Percentiles rank a stretch among this genome's conserved stretches.
Evolutionary conservation across 2,797 vertebrate species (phyloP).

Genomic region (Emydoidea blandingii): DNA sequence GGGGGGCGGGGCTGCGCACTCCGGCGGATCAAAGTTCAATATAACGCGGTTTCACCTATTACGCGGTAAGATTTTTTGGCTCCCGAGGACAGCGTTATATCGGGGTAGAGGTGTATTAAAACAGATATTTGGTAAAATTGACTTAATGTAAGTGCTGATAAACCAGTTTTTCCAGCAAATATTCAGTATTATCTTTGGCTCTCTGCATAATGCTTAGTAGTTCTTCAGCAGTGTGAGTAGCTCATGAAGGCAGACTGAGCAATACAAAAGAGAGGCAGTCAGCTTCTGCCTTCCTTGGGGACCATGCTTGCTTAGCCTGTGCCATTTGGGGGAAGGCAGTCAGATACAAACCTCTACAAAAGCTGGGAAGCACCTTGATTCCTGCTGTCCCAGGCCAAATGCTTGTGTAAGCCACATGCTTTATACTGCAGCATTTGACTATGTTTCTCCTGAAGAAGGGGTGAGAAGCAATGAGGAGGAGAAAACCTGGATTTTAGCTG

Average conservation of each 20-base stretch:
- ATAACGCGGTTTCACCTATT: no score
- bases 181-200: background rate
- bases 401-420: no score
- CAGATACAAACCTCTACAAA: background rate
- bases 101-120: background rate
- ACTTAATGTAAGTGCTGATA: slow-evolving; percentile 4
- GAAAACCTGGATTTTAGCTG: no score
- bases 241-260: background rate
- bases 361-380: background rate
- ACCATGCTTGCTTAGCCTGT: background rate
- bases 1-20: no score
- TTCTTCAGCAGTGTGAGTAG: background rate
- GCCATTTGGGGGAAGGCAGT: fast-evolving
- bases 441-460: no score
- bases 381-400: background rate
- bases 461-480: no score
- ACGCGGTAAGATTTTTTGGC: no score
- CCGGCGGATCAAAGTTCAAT: no score
- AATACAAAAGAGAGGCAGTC: background rate
- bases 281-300: background rate
- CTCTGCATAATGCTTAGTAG: background rate
- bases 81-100: no score
- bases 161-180: background rate
- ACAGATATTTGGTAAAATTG: background rate
- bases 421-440: no score